A percentile compares a stretch with the other conserved stretches of the same genome.
These are phyloP conservation scores for Propithecus coquereli DNA, from an alignment of 2,113 vertebrate genomes.

Conservation along the genomic window DNA sequence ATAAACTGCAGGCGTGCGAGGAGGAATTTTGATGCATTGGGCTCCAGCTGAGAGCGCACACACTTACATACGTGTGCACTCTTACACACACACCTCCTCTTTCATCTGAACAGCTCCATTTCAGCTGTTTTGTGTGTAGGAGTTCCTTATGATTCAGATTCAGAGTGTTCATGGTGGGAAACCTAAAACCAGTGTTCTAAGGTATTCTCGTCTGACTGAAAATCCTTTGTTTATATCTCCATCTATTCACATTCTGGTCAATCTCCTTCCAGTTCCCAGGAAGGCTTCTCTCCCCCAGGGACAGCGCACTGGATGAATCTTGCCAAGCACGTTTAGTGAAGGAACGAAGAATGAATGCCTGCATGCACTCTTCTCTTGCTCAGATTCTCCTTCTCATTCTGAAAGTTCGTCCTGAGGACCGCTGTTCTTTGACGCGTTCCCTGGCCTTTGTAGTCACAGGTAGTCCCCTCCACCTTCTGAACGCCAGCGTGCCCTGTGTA, in stretches of 20 bases:
- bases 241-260: not conserved
- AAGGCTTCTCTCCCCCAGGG: not conserved
- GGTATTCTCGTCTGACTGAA: not conserved
- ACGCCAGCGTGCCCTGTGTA: fast-evolving
- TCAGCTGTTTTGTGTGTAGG: not conserved
- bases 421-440: not conserved
- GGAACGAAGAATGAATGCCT: not conserved
- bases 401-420: not conserved
- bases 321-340: not conserved
- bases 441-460: not conserved
- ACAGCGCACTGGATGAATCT: fast-evolving
- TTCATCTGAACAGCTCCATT: not conserved
- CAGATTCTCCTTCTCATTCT: not conserved
- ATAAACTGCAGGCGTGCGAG: not conserved
- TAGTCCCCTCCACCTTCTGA: not conserved
- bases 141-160: not conserved
- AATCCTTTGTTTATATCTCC: not conserved
- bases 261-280: not conserved
- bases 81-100: not conserved
- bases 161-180: not conserved
- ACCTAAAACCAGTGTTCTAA: not conserved
- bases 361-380: not conserved
- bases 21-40: not conserved
- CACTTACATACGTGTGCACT: fast-evolving
- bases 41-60: no score